Evolutionary conservation across 1,140 invertebrate species (phyloP).

Genomic region (Danaus melanippus): DNA sequence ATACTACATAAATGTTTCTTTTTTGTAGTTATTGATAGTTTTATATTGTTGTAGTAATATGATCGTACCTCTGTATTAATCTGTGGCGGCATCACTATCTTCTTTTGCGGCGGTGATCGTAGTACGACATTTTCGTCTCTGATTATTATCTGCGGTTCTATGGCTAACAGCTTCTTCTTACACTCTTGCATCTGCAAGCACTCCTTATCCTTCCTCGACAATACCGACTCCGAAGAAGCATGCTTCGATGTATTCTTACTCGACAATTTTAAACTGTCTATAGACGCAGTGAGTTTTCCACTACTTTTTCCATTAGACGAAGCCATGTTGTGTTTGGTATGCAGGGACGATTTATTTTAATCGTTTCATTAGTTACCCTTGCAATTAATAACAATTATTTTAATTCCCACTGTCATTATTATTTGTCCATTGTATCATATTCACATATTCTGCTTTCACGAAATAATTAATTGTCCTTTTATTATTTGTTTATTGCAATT

Average conservation of each 20-base stretch:
- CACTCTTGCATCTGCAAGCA: constrained; percentile 65
- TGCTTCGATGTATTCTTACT: constrained; percentile 67
- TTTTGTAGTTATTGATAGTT: too few relatives aligned
- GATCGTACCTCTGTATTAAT: constrained; percentile 62
- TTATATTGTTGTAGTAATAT: neutral
- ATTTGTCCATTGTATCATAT: too few relatives aligned
- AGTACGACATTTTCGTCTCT: constrained; percentile 66
- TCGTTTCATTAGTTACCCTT: too few relatives aligned
- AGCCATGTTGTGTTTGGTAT: constrained; percentile 37
- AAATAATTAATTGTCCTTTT: too few relatives aligned
- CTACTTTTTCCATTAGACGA: constrained; percentile 61
- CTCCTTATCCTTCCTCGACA: constrained; percentile 65
- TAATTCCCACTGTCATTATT: too few relatives aligned
- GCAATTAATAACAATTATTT: too few relatives aligned
- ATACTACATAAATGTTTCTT: too few relatives aligned
- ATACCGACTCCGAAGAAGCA: constrained; percentile 65
- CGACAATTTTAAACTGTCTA: constrained; percentile 66
- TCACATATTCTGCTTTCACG: too few relatives aligned
- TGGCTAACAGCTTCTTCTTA: constrained; percentile 65
- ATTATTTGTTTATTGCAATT: too few relatives aligned
- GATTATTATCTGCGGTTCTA: constrained; percentile 67
- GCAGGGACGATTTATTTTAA: too few relatives aligned
- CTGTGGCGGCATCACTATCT: constrained; percentile 61
- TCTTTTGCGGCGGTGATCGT: constrained; percentile 66
- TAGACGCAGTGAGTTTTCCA: constrained; percentile 61